phyloP scores from a whole-genome alignment of 2,113 vertebrate species.

The Cromileptes altivelis region DNA sequence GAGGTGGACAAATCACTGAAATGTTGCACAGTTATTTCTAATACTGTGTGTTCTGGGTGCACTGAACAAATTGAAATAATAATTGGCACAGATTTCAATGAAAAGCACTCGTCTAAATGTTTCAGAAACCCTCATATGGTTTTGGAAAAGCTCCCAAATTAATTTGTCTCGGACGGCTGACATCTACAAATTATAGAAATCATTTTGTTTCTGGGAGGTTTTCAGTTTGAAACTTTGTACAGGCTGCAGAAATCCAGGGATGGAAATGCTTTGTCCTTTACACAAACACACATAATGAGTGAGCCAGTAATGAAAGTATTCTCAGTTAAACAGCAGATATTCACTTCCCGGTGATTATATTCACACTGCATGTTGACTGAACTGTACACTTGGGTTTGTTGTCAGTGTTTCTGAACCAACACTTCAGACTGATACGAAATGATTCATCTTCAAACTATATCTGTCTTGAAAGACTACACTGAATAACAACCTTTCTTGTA shows the following conservation, averaged over 20 bases:
- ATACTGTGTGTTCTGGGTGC: neutral
- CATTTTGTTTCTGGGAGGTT: constrained; percentile 9
- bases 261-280: neutral
- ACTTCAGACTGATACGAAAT: neutral
- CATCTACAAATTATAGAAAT: neutral
- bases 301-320: neutral
- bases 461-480: neutral
- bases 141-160: constrained; percentile 9
- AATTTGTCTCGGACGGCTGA: neutral
- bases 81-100: neutral
- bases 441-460: neutral
- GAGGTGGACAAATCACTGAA: neutral
- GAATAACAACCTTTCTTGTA: neutral
- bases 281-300: neutral
- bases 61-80: constrained; percentile 3
- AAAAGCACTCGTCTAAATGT: constrained; percentile 25
- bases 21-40: neutral
- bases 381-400: neutral
- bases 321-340: neutral
- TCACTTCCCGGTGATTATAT: neutral
- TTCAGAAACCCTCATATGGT: constrained; percentile 15
- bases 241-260: neutral
- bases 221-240: neutral
- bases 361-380: neutral
- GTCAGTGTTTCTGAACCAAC: no score